Base-by-base conservation (phyloP, 1,140 invertebrate species). In the Choristoneura fumiferana region DNA sequence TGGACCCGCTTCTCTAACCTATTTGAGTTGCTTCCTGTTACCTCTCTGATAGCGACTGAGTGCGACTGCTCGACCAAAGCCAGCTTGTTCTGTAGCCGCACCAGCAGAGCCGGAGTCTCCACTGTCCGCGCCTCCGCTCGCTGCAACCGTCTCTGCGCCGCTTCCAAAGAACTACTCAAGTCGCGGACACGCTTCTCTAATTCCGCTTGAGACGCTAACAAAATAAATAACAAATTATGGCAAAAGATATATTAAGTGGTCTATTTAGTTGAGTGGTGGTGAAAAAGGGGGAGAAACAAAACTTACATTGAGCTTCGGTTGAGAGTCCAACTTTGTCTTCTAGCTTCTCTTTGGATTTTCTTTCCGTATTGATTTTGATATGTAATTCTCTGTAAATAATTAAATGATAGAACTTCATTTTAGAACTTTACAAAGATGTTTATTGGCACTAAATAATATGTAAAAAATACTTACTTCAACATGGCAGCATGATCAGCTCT, bases 11-110 rank as follows among this genome's bases (percentile, higher is more conserved):
- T n/a, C 22, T 29, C 22, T 29, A 29, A 29, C 22, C 22, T 29
- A 29, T n/a, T 53, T 29, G 1, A 53, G 5, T 15, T 4, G 10
- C 4, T 8, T 5, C n/a, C n/a, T 8, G 10, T 57, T 39, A 93
- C 92, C 83, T 92, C 91, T 64, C 92, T 88, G 65, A 94, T 92
- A 1, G 93, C 93, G 38, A 91, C 81, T 0, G 91, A 85, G 76
- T 95, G 94, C 45, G 94, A 93, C 40, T 94, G 93, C 77, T 95
- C 95, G 35, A 96, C 75, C 29, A 92, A 73, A 35, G 92, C 88
- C 85, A 96, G 92, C 83, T 96, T 94, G 15, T 93, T 88, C 73
- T 95, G 94, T 13, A 96, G 84, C 14, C 94, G 91, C 14, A 93
- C 73, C 6, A 96, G 66, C 60, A 94, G 73, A 8, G 92, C 91